These are phyloP conservation scores for Drosophila sturtevanti DNA, from an alignment of 1,140 invertebrate genomes.

Conservation along the genomic window DNA sequence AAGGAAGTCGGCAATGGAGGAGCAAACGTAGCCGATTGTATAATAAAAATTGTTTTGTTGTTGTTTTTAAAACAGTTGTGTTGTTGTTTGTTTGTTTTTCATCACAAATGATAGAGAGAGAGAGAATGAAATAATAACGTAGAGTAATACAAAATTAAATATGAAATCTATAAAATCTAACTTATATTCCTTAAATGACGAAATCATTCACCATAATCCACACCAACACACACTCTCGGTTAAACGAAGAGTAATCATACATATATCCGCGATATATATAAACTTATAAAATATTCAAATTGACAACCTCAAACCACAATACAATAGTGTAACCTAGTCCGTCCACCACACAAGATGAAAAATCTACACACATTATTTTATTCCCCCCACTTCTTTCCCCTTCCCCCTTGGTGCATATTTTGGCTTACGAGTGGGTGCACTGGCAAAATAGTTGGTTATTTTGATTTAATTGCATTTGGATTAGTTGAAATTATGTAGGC, in stretches of 20 bases:
- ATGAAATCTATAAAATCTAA: conserved; percentile 3
- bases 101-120: conserved; percentile 29
- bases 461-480: conserved; percentile 2
- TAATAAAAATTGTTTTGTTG: conserved; percentile 40
- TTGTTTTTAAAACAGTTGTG: conserved; percentile 16
- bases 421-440: conserved; percentile 1
- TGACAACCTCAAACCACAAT: no score
- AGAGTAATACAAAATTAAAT: background rate
- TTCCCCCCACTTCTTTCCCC: background rate
- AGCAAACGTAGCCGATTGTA: conserved; percentile 56
- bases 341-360: no score
- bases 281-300: no score
- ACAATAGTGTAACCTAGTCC: no score
- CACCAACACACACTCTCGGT: background rate
- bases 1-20: conserved; percentile 63
- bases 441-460: background rate
- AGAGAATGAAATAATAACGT: background rate
- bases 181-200: background rate
- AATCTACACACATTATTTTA: no score
- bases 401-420: background rate
- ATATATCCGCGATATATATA: no score
- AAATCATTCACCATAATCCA: no score
- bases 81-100: conserved; percentile 34
- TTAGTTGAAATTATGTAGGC: background rate
- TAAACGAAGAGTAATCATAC: no score